Base-by-base conservation (phyloP, 2,797 vertebrate species). In the Poecilia picta region DNA sequence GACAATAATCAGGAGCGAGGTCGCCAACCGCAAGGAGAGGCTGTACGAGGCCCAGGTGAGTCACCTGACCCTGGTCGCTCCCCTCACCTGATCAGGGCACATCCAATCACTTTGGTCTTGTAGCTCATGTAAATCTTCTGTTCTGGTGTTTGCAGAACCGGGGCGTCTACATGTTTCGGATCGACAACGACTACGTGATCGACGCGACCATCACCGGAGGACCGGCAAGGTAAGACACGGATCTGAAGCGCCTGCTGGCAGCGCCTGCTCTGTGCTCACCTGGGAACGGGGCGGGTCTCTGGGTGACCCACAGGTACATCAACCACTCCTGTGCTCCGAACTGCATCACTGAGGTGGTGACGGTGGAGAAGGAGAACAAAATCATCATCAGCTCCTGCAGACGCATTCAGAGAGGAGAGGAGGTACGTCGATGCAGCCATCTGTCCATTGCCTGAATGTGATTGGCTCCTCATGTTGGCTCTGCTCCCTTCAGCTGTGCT, bases 121-220 rank as follows among this genome's bases (percentile, higher is more conserved):
- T 16, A 28, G 55, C 55, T n/a, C 55, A 57, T 28, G 4, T 57
- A 57, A n/a, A 28, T n/a, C 25, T 5, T 10, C 55, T 62, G 57
- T 4, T 49, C 28, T 78, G 36, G 25, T 77, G 28, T 85, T 45
- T 74, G 0, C 87, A 99, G 98, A 99, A 99, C 83, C 98, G 98
- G 0, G 98, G 98, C 0, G 98, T 99, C 74, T 99, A 99, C 95
- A 99, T 99, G 98, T 99, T 99, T 92, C 97, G 98, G 82, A 98
- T 99, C 13, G 98, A 99, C 90, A 97, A 96, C 0, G 98, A 99
- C 90, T 97, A 95, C 1, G 98, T 99, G 86, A 99, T 99, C 3
- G 98, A 99, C 0, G 98, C 98, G 2, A 99, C 98, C 2, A 96
- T 99, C 87, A 98, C 98, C 0, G 98, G 98, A 91, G 98, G 98